Conservation (phyloP, 2,888 invertebrate genomes). For the Napeogenes sylphis region DNA sequence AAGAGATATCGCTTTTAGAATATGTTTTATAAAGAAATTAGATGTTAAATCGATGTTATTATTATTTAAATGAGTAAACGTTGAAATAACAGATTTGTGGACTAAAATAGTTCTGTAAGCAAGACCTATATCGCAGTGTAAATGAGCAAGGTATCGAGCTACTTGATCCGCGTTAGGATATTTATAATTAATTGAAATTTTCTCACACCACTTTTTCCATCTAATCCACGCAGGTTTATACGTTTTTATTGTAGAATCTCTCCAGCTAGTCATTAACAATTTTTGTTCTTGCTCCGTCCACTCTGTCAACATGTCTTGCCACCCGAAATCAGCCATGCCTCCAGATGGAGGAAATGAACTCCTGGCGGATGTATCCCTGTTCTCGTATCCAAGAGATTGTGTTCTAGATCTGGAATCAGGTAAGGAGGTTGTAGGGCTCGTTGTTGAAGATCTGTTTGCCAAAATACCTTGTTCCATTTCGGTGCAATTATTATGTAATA, state of each 20-base stretch:
- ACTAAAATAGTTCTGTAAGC: not conserved
- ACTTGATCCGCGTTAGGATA: not conserved
- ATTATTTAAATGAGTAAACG: too few relatives aligned
- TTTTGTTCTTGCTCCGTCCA: conserved; percentile 1
- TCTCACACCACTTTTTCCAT: conserved; percentile 10
- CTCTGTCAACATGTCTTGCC: conserved; percentile 22
- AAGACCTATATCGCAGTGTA: not conserved
- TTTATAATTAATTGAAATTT: not conserved
- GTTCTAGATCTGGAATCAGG: conserved; percentile 27
- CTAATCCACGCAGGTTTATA: conserved; percentile 7
- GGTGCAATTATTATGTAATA: conserved; percentile 33
- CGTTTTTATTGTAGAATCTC: conserved; percentile 9
- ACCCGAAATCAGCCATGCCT: conserved; percentile 33
- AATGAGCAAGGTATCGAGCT: not conserved
- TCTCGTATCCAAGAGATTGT: conserved; percentile 29
- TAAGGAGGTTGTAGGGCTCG: conserved; percentile 33
- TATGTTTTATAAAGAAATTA: too few relatives aligned
- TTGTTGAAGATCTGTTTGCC: conserved; percentile 38
- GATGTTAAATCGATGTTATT: too few relatives aligned
- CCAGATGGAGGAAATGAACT: conserved; percentile 26
- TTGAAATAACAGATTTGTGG: not conserved
- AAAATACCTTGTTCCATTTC: conserved; percentile 38
- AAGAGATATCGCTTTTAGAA: too few relatives aligned
- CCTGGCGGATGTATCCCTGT: conserved; percentile 29
- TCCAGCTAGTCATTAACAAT: conserved; percentile 5